phyloP scores from a whole-genome alignment of 2,797 vertebrate genomes.

The Mionectes olivaceus region DNA sequence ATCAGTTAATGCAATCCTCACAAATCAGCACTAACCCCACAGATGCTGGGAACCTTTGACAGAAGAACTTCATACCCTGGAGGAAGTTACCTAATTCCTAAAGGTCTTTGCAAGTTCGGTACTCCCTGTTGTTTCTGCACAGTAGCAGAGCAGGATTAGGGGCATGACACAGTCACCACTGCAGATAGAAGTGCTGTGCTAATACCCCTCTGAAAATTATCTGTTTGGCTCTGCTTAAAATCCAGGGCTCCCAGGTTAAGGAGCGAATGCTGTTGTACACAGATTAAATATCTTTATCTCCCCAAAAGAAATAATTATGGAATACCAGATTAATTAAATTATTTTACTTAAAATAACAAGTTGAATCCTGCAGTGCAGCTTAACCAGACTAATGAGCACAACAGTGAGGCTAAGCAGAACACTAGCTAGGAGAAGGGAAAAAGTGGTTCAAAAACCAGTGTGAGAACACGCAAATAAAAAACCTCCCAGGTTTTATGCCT shows the following conservation, averaged over 20 bases:
- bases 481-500: neutral
- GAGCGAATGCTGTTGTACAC: neutral
- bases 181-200: neutral
- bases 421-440: neutral
- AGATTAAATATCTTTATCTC: neutral
- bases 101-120: conserved; percentile 24
- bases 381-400: conserved; percentile 63
- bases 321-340: conserved; percentile 26
- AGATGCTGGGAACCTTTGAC: conserved; percentile 24
- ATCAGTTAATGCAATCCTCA: conserved; percentile 29
- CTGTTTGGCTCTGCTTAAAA: neutral
- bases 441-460: conserved; percentile 64
- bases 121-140: conserved; percentile 44
- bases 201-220: conserved; percentile 29
- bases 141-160: conserved; percentile 31
- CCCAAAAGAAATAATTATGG: conserved; percentile 1
- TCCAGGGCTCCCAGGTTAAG: neutral
- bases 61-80: neutral
- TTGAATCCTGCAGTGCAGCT: conserved; percentile 44
- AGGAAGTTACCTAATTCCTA: conserved; percentile 55
- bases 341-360: conserved; percentile 53
- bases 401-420: neutral
- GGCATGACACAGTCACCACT: neutral
- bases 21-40: conserved; percentile 21
- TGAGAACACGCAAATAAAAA: conserved; percentile 48